phyloP scores from a whole-genome alignment of 2,113 vertebrate species.

The Myrmecophaga tridactyla region DNA sequence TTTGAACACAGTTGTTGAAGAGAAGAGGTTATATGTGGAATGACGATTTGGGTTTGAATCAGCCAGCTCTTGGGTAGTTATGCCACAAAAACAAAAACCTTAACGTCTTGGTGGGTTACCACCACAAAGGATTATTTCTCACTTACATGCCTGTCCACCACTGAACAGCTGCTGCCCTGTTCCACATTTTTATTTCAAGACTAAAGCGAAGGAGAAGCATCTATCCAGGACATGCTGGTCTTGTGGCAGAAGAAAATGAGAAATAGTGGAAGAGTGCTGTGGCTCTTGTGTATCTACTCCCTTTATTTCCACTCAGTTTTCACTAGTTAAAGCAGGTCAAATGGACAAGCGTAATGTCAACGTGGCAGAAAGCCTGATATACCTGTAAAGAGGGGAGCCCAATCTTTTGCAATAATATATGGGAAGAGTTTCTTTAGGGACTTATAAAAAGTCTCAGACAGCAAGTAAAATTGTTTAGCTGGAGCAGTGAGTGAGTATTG shows the following conservation, averaged over 20 bases:
- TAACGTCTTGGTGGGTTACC: not conserved
- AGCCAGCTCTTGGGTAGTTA: not conserved
- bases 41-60: not conserved
- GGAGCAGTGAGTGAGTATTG: not conserved
- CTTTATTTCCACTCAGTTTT: not conserved
- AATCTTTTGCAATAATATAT: not conserved
- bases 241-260: not conserved
- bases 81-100: not conserved
- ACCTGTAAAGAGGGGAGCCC: not conserved
- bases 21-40: not conserved
- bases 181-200: not conserved
- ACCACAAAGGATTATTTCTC: not conserved
- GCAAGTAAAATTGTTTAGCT: not conserved
- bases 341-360: not conserved
- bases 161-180: not conserved
- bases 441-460: not conserved
- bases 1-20: not conserved
- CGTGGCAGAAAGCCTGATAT: not conserved
- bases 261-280: fast-evolving
- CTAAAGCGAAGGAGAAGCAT: not conserved
- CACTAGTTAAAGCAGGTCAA: not conserved
- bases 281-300: not conserved
- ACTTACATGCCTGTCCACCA: not conserved
- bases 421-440: not conserved
- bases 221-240: not conserved